Evolutionary conservation across 2,888 invertebrate species (phyloP), one percentile per base, ranked within the genome.

Genomic region (Pristionchus mayeri): DNA sequence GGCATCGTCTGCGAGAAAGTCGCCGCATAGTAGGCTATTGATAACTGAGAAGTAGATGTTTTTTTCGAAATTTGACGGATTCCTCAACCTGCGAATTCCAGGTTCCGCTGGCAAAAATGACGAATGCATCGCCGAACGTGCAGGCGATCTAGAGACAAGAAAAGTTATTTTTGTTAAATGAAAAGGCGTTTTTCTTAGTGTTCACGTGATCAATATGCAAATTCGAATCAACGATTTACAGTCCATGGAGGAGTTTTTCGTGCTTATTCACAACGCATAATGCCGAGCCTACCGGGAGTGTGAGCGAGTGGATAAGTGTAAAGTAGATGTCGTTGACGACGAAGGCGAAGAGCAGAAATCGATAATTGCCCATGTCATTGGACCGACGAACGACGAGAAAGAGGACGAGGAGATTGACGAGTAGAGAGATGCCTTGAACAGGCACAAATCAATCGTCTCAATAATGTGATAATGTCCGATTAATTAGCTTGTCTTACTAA

Each of bases 1-100:
- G 71, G 71, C 71, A 71, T 71, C 71, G 71, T 71, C 18, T 71
- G 71, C 9, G 71, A 71, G 24, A 71, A 71, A 1, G 71, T 71
- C 11, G 71, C 71, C 4, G 71, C 71, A 24, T 71, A 71, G 71
- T 71, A 71, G 3, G 71, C 6, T 9, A 71, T 71, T 7, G 71
- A 71, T 7, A 71, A 6, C n/a, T n/a, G n/a, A n/a, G n/a, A n/a
- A n/a, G n/a, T n/a, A n/a, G n/a, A n/a, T n/a, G n/a, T n/a, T n/a
- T n/a, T n/a, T n/a, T n/a, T n/a, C n/a, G n/a, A n/a, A n/a, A n/a
- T n/a, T 6, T 44, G 2, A 24, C 16, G 71, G 2, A 24, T 71
- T 3, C 4, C 21, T 4, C 13, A 44, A 71, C 71, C 71, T 40
- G 71, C n/a, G 71, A 71, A 4, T 40, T 71, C 71, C 71, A 71